Evolutionary conservation across 2,113 vertebrate genomes (phyloP).

Genomic region (Tympanuchus pallidicinctus): DNA sequence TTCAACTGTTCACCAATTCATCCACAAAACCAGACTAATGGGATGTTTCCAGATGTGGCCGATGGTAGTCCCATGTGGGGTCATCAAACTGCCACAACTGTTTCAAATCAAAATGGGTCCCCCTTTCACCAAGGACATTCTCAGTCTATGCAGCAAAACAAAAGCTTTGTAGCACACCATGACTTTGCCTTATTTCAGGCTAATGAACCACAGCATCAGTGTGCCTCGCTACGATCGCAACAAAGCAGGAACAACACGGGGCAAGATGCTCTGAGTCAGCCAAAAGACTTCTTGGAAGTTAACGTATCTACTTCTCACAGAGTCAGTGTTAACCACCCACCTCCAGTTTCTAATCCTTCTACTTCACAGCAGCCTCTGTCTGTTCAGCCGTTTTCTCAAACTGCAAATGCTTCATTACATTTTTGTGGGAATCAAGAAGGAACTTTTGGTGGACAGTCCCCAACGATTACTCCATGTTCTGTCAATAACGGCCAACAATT

Average conservation of each 20-base stretch:
- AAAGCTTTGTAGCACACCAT: conserved; percentile 87
- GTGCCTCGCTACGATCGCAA: conserved; percentile 76
- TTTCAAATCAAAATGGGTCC: conserved; percentile 84
- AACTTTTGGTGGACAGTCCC: conserved; percentile 80
- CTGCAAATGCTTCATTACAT: conserved; percentile 79
- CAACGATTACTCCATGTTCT: conserved; percentile 88
- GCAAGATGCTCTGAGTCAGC: conserved; percentile 79
- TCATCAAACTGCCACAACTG: conserved; percentile 84
- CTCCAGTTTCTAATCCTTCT: conserved; percentile 76
- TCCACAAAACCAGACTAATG: conserved; percentile 88
- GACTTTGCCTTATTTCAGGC: conserved; percentile 92
- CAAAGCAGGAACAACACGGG: conserved; percentile 79
- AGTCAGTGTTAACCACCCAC: conserved; percentile 81
- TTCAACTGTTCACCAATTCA: conserved; percentile 88
- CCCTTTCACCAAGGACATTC: conserved; percentile 88
- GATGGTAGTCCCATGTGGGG: conserved; percentile 96
- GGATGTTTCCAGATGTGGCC: conserved; percentile 89
- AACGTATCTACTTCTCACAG: conserved; percentile 80
- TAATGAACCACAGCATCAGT: conserved; percentile 82
- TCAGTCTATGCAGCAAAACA: conserved; percentile 87
- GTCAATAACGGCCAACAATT: conserved; percentile 83
- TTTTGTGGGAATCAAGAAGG: conserved; percentile 83
- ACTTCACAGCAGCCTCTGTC: conserved; percentile 82
- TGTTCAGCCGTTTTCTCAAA: conserved; percentile 83
- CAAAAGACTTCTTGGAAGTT: conserved; percentile 88